These are phyloP conservation scores for Laupala kohalensis DNA, from an alignment of 1,140 invertebrate genomes.

Conservation along the genomic window DNA sequence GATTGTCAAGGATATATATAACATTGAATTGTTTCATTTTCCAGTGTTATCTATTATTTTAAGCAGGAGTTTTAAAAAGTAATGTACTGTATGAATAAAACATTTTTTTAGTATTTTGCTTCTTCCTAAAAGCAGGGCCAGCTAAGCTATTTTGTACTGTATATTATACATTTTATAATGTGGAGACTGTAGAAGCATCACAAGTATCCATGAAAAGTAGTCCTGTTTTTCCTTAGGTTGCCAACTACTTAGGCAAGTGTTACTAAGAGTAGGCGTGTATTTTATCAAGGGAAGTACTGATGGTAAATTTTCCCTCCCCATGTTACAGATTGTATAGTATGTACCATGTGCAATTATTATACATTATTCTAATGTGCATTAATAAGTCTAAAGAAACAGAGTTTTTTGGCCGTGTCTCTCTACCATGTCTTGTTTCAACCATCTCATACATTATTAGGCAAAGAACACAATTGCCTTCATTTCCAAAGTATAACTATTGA, in stretches of 20 bases:
- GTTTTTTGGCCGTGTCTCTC: slow-evolving; percentile 4
- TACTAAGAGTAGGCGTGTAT: not conserved
- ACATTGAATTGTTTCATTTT: slow-evolving; percentile 2
- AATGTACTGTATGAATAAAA: slow-evolving; percentile 8
- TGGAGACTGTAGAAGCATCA: slow-evolving; percentile 7
- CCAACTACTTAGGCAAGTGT: not conserved
- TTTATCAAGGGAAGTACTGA: slow-evolving; percentile 1
- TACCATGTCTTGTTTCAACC: slow-evolving; percentile 4
- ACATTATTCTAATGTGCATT: slow-evolving; percentile 10
- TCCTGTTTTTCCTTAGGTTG: slow-evolving; percentile 2
- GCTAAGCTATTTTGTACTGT: slow-evolving; percentile 14
- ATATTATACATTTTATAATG: slow-evolving; percentile 11
- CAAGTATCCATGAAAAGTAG: slow-evolving; percentile 4
- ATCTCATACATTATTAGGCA: not conserved
- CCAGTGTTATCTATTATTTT: slow-evolving; percentile 1
- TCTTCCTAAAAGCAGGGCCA: slow-evolving; percentile 13
- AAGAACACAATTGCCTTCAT: not conserved
- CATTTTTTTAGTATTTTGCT: slow-evolving; percentile 10
- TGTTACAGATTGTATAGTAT: slow-evolving; percentile 5
- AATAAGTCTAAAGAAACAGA: slow-evolving; percentile 3
- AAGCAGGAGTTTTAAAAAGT: slow-evolving; percentile 7
- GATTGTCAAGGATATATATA: slow-evolving; percentile 1
- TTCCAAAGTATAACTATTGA: not conserved
- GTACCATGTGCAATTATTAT: slow-evolving; percentile 9
- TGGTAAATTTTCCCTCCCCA: slow-evolving; percentile 2